Evolutionary conservation across 2,797 vertebrate genomes (phyloP).

Genomic region (Cetoscarus ocellatus): DNA sequence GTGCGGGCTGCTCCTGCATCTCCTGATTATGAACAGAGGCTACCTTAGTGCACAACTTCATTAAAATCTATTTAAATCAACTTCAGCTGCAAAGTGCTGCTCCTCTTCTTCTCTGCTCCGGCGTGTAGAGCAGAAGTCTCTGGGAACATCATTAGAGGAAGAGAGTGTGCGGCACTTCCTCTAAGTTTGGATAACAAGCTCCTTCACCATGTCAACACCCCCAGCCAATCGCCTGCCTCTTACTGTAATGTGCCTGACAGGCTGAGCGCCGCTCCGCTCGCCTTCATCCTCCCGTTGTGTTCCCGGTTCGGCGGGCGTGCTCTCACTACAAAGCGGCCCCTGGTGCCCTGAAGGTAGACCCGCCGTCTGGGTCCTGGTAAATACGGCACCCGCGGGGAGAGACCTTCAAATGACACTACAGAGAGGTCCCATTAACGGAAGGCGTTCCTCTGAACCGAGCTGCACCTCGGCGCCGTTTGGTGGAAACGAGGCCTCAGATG

Average conservation of each 20-base stretch:
- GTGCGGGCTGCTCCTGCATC: constrained; percentile 72
- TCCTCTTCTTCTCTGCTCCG: constrained; percentile 59
- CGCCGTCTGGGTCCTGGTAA: constrained; percentile 70
- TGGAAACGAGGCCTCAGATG: constrained; percentile 50
- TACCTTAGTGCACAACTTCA: constrained; percentile 85
- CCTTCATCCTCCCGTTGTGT: constrained; percentile 79
- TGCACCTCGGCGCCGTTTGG: constrained; percentile 64
- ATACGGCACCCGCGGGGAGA: constrained; percentile 66
- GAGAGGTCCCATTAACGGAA: constrained; percentile 61
- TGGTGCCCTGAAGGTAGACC: constrained; percentile 73
- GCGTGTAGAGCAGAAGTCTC: constrained; percentile 80
- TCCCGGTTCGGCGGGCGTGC: constrained; percentile 61
- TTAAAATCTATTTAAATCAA: constrained; percentile 91
- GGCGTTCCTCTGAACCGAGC: constrained; percentile 67
- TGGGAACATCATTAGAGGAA: constrained; percentile 84
- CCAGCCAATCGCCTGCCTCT: constrained; percentile 76
- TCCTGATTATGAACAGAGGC: constrained; percentile 83
- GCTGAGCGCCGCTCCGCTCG: constrained; percentile 65
- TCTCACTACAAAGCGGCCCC: constrained; percentile 73
- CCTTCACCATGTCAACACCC: constrained; percentile 82
- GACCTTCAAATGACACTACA: constrained; percentile 58
- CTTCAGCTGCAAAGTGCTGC: constrained; percentile 82
- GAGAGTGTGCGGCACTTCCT: constrained; percentile 63
- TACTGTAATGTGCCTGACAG: constrained; percentile 80
- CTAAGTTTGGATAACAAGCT: constrained; percentile 85